These are phyloP conservation scores for Neoaliturus tenellus DNA, from an alignment of 2,888 invertebrate genomes.

Conservation along the genomic window DNA sequence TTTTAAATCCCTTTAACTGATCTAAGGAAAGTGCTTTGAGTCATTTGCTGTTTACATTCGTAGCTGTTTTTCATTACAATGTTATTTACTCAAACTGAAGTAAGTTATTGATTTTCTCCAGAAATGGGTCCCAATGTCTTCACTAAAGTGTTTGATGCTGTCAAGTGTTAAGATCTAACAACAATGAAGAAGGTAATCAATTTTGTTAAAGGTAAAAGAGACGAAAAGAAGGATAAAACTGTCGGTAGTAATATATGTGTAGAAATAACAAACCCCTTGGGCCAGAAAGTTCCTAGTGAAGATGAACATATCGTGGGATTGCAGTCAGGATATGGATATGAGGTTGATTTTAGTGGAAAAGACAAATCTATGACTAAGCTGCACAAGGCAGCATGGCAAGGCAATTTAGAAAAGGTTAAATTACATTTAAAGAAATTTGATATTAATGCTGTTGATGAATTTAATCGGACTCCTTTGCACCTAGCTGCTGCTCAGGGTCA, in stretches of 20 bases:
- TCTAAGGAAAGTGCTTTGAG: too few species aligned
- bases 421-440: slow-evolving; percentile 68
- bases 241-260: slow-evolving; percentile 65
- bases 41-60: too few species aligned
- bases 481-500: slow-evolving; percentile 69
- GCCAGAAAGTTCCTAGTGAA: slow-evolving; percentile 66
- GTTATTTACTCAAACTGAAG: too few species aligned
- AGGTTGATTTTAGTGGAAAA: slow-evolving; percentile 68
- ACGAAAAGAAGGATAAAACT: slow-evolving; percentile 67
- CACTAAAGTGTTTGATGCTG: not conserved
- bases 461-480: slow-evolving; percentile 69
- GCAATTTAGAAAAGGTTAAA: slow-evolving; percentile 69
- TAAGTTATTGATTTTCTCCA: slow-evolving; percentile 32
- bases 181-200: slow-evolving; percentile 69
- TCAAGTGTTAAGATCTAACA: not conserved
- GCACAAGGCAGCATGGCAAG: slow-evolving; percentile 69
- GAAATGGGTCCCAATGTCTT: not conserved
- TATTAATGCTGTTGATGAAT: slow-evolving; percentile 68
- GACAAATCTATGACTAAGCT: slow-evolving; percentile 69
- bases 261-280: slow-evolving; percentile 66
- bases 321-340: slow-evolving; percentile 66
- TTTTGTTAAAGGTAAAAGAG: slow-evolving; percentile 69
- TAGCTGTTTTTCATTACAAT: too few species aligned
- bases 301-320: slow-evolving; percentile 65
- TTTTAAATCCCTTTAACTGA: too few species aligned